phyloP scores from a whole-genome alignment of 2,113 vertebrate species.

The Alethe castanea region DNA sequence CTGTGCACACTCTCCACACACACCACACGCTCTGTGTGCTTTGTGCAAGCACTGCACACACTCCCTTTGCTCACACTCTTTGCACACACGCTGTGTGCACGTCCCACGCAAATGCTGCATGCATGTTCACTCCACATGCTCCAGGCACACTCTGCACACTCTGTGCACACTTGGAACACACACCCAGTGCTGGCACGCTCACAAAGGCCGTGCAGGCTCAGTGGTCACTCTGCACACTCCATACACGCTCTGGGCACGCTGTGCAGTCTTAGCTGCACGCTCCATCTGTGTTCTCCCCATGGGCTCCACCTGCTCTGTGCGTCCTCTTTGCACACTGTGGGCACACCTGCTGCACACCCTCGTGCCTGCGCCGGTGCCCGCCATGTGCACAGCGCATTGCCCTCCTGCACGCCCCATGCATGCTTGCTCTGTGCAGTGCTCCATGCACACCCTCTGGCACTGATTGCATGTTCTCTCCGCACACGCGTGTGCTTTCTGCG shows the following conservation, averaged over 20 bases:
- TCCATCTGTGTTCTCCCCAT: fast-evolving
- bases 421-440: fast-evolving
- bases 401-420: neutral
- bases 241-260: fast-evolving
- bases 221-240: fast-evolving
- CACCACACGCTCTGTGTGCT: fast-evolving
- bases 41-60: fast-evolving
- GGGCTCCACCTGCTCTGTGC: neutral
- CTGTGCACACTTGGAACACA: fast-evolving
- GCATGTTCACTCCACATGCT: fast-evolving
- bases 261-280: neutral
- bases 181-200: neutral
- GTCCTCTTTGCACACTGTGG: neutral
- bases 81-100: fast-evolving
- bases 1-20: neutral
- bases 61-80: neutral
- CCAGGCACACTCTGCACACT: neutral
- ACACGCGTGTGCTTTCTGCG: neutral
- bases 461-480: neutral
- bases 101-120: fast-evolving
- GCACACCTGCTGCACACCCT: neutral
- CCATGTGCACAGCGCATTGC: fast-evolving
- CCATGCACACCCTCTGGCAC: fast-evolving
- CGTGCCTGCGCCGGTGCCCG: neutral
- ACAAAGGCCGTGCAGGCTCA: fast-evolving